Evolutionary conservation across 2,888 invertebrate species (phyloP).

Genomic region (Argyresthia albistria): DNA sequence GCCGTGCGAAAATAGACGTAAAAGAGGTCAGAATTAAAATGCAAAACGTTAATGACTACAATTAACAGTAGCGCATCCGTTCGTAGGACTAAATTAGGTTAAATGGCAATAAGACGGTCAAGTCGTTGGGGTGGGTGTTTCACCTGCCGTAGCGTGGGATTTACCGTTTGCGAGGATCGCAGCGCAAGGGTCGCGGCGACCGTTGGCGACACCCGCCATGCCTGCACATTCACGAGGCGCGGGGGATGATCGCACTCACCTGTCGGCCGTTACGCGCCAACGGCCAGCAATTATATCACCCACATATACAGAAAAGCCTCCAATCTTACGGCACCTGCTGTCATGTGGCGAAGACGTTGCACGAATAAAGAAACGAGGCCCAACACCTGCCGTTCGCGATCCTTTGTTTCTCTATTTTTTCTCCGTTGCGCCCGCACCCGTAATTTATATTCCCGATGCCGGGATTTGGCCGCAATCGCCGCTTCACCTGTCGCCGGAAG

Average conservation of each 20-base stretch:
- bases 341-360: slow-evolving; percentile 72
- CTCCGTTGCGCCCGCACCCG: slow-evolving; percentile 33
- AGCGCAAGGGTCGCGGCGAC: slow-evolving; percentile 46
- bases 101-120: slow-evolving; percentile 32
- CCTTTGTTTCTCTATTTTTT: slow-evolving; percentile 61
- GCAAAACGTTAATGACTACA: not conserved
- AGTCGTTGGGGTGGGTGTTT: slow-evolving; percentile 37
- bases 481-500: slow-evolving; percentile 71
- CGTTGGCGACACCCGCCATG: slow-evolving; percentile 38
- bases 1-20: too few relatives aligned
- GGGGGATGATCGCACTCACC: slow-evolving; percentile 52
- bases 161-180: slow-evolving; percentile 62
- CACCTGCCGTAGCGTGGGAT: slow-evolving; percentile 61
- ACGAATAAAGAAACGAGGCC: slow-evolving; percentile 18
- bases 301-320: slow-evolving; percentile 49
- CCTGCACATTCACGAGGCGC: slow-evolving; percentile 1
- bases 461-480: slow-evolving; percentile 64
- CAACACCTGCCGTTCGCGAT: slow-evolving; percentile 64
- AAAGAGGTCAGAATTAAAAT: not conserved
- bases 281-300: slow-evolving; percentile 66
- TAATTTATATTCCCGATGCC: slow-evolving; percentile 56
- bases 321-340: slow-evolving; percentile 68
- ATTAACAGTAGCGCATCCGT: not conserved
- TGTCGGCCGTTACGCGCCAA: slow-evolving; percentile 71
- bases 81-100: slow-evolving; percentile 28